Evolutionary conservation across 1,140 invertebrate species (phyloP).

Genomic region (Latrodectus geometricus): DNA sequence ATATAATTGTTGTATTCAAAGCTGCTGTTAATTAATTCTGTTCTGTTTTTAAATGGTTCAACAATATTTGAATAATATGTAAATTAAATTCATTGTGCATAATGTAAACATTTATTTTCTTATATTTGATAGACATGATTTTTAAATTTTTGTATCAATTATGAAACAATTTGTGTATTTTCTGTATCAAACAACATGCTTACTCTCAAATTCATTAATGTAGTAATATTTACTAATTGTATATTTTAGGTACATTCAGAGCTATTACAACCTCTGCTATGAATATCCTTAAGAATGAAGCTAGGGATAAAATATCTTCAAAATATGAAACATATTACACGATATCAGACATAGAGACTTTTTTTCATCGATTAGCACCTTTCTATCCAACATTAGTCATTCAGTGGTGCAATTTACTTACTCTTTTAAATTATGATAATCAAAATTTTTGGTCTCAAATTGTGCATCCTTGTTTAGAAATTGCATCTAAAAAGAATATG

Average conservation of each 20-base stretch:
- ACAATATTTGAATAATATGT: no score
- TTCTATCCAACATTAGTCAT: conserved; percentile 75
- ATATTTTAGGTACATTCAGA: conserved; percentile 72
- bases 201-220: no score
- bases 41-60: no score
- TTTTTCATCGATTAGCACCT: conserved; percentile 72
- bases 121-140: no score
- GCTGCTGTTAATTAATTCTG: no score
- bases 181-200: no score
- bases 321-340: conserved; percentile 65
- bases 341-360: conserved; percentile 71
- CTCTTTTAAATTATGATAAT: conserved; percentile 76
- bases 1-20: no score
- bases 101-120: no score
- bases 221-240: conserved; percentile 16
- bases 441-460: conserved; percentile 75
- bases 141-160: no score
- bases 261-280: conserved; percentile 75
- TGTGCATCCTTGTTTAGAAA: conserved; percentile 69
- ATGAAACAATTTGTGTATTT: no score
- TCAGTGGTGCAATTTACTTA: conserved; percentile 80
- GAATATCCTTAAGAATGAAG: conserved; percentile 70
- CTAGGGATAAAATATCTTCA: conserved; percentile 61
- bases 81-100: no score
- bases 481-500: conserved; percentile 63